Conservation (phyloP, 2,113 vertebrate species). For the Brevimyrus niger region DNA sequence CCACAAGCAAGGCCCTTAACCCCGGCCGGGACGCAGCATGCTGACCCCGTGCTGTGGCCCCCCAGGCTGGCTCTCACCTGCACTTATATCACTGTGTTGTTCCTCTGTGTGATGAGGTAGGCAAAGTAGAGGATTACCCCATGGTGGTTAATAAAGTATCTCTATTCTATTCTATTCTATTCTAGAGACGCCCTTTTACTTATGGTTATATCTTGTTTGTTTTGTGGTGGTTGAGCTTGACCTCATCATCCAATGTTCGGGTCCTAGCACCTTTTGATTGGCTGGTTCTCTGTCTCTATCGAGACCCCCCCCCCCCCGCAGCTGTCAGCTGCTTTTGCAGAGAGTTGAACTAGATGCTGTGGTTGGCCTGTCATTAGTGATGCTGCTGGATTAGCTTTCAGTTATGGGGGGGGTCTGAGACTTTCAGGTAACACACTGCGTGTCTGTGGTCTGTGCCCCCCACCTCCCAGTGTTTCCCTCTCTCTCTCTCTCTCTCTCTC, state of each 20-base stretch:
- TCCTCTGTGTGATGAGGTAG: background rate
- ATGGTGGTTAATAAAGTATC: too few relatives aligned
- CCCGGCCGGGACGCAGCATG: background rate
- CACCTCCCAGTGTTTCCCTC: background rate
- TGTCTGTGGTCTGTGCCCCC: background rate
- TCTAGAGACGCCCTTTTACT: background rate
- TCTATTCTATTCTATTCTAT: too few relatives aligned
- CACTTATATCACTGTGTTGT: background rate
- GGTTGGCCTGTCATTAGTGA: background rate
- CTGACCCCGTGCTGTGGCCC: background rate
- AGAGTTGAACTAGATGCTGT: background rate
- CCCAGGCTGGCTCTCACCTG: background rate
- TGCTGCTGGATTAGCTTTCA: background rate
- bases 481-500: background rate
- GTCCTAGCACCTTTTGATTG: background rate
- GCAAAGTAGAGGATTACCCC: background rate
- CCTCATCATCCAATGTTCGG: background rate
- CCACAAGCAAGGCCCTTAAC: background rate
- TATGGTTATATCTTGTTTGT: background rate
- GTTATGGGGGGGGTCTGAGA: background rate
- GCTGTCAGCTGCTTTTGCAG: background rate
- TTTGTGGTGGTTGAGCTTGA: background rate
- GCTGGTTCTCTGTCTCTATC: background rate
- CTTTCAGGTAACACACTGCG: background rate
- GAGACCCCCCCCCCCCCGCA: too few relatives aligned